phyloP scores from a whole-genome alignment of 2,113 vertebrate species.

The Dipodomys stephensi region DNA sequence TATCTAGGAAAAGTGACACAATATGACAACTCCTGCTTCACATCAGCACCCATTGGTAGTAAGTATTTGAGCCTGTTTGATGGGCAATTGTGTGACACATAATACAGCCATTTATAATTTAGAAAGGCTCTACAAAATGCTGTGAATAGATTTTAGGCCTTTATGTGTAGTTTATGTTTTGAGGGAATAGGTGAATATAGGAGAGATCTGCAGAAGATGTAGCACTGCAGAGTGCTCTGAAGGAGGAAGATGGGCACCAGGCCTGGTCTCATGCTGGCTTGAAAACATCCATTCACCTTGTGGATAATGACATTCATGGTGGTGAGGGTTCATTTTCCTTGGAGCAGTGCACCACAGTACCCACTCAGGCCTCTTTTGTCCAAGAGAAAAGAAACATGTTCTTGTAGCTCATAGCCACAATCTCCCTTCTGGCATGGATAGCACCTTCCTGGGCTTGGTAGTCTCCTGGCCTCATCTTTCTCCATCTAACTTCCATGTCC shows the following conservation, averaged over 20 bases:
- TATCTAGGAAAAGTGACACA: no score
- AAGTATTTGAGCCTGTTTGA: no score
- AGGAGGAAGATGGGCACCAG: accelerated
- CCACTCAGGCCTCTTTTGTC: not conserved
- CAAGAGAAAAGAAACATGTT: not conserved
- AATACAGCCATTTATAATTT: no score
- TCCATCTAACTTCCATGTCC: not conserved
- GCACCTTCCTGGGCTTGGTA: not conserved
- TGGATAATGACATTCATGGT: accelerated
- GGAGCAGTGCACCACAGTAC: not conserved
- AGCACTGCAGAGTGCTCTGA: not conserved
- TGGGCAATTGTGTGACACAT: no score
- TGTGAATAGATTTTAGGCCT: no score
- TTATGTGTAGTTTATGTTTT: no score
- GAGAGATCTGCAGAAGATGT: not conserved
- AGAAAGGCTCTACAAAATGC: no score
- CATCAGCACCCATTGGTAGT: no score
- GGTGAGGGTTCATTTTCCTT: not conserved
- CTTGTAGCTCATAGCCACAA: not conserved
- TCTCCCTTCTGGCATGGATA: not conserved
- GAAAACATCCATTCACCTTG: not conserved
- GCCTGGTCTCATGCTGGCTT: not conserved
- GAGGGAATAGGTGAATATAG: no score
- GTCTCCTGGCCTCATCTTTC: not conserved
- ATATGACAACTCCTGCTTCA: no score